Base-by-base conservation (phyloP, 2,797 vertebrate species). In the Phaenicophaeus curvirostris region DNA sequence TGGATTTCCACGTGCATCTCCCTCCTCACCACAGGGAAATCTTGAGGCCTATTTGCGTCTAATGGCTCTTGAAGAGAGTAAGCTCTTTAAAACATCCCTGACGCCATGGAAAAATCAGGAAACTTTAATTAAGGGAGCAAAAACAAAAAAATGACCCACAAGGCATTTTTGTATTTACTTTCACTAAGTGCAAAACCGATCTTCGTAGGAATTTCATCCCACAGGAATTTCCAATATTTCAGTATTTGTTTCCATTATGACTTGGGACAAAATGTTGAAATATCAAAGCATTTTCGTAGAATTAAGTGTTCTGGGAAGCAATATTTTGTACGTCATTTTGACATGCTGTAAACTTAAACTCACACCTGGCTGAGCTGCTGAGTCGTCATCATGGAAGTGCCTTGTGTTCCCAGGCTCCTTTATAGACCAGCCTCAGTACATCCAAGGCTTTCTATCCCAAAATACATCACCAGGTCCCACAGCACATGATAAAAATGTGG, bases 161-260 rank as follows among this genome's bases (percentile, higher is more conserved):
- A 89, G 73, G 42, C 92, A 84, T 85, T 95, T 93, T 72, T 80
- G 39, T 92, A 76, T 94, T 96, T 95, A 92, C 93, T 92, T 95
- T 95, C 89, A 66, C 82, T 89, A 80, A 95, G 93, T 89, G 92
- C 87, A 93, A 68, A 91, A 93, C 48, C 0, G 35, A 95, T 62
- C 79, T 84, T 94, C 89, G 89, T 53, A 84, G 48, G 63, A 86
- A 84, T 89, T 94, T 86, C 54, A 81, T 73, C 85, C 93, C 95
- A 91, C 92, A 95, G 69, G 87, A 94, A 91, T 92, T 94, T 91
- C 58, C 90, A 93, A 55, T 94, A 89, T 93, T 95, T 95, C 46
- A 65, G 16, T 83, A 78, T 92, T 93, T 95, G 69, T 93, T 94
- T 96, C 93, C 6, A 0, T 92, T 91, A 87, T 55, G 89, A 92